Conservation (phyloP, 1,140 invertebrate species). For the Theocolax elegans region DNA sequence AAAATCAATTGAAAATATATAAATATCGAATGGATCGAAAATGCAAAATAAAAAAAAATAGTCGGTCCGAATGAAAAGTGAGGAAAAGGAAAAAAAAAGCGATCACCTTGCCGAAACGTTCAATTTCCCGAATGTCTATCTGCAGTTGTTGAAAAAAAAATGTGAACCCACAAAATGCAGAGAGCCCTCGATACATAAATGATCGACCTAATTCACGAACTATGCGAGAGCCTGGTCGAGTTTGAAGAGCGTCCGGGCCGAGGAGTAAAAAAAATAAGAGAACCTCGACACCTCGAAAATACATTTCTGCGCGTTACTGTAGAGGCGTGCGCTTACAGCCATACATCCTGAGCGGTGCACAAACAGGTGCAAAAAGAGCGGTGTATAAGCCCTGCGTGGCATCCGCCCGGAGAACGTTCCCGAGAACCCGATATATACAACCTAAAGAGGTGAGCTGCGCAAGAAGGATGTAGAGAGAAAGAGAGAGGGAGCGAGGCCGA, state of each 20-base stretch:
- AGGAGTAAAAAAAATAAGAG: neutral
- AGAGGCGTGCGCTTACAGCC: neutral
- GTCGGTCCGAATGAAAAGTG: too few relatives aligned
- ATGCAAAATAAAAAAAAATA: too few relatives aligned
- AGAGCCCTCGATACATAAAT: neutral
- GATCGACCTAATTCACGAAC: constrained; percentile 6
- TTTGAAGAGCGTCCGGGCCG: neutral
- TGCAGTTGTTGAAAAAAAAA: too few relatives aligned
- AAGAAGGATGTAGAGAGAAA: neutral
- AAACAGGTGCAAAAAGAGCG: constrained; percentile 33
- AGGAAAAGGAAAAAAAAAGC: too few relatives aligned
- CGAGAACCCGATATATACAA: constrained; percentile 17
- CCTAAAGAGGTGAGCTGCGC: neutral
- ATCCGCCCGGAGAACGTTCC: neutral
- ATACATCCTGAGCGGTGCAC: neutral
- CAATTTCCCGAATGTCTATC: too few relatives aligned
- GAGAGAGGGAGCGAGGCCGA: constrained; percentile 6
- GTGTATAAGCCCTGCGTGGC: too few relatives aligned
- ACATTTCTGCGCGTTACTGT: constrained; percentile 15
- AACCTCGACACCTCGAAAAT: neutral
- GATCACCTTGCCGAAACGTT: too few relatives aligned
- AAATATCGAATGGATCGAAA: too few relatives aligned
- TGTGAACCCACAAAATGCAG: too few relatives aligned
- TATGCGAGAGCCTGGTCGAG: neutral
- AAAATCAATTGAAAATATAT: too few relatives aligned